phyloP scores from a whole-genome alignment of 2,797 vertebrate genomes.

The Austrolebias charrua region DNA sequence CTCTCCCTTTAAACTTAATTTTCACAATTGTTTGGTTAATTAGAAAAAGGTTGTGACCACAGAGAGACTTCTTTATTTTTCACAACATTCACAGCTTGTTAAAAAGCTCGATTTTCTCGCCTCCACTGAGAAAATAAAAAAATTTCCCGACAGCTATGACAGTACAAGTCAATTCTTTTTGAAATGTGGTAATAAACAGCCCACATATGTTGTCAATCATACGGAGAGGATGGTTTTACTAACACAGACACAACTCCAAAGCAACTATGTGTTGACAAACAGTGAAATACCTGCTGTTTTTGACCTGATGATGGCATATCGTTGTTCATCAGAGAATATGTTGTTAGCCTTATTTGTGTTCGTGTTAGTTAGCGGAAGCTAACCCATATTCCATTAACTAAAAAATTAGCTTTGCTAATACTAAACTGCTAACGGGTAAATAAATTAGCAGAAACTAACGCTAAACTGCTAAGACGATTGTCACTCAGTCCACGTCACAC shows the following conservation, averaged over 20 bases:
- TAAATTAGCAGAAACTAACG: too few relatives aligned
- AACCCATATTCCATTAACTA: too few relatives aligned
- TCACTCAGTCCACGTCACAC: too few relatives aligned
- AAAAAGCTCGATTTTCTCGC: background rate
- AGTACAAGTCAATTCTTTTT: background rate
- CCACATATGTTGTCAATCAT: background rate
- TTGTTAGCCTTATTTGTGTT: too few relatives aligned
- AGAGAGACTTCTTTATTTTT: background rate
- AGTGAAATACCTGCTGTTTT: background rate
- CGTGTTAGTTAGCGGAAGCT: too few relatives aligned
- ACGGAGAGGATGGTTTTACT: background rate
- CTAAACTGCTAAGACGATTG: too few relatives aligned
- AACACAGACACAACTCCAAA: background rate
- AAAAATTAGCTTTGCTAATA: too few relatives aligned
- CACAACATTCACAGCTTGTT: background rate
- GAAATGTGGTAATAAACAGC: background rate
- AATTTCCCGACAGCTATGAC: background rate
- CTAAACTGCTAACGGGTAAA: too few relatives aligned
- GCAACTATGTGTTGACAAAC: background rate
- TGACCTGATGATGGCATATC: background rate
- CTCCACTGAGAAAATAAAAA: background rate
- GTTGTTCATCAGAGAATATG: background rate
- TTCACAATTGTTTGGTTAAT: background rate
- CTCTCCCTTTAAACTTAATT: background rate
- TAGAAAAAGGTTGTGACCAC: background rate